Percentiles rank a stretch among this genome's conserved stretches.
Conservation (phyloP, 2,888 invertebrate genomes). For the Aporophyla nigra region DNA sequence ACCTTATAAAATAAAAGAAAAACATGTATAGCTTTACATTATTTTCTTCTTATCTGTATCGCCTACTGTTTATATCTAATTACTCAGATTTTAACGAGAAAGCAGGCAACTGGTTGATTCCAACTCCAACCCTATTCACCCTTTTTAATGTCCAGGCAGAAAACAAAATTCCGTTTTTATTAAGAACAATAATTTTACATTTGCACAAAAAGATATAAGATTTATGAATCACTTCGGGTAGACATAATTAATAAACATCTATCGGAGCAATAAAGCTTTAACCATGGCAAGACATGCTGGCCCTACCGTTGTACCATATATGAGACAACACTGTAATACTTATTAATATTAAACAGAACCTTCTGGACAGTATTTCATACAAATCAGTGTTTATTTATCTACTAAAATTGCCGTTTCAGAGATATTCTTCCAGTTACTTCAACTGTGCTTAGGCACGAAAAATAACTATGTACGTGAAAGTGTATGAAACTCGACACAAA, state of each 20-base stretch:
- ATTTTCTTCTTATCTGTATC: background rate
- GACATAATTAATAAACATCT: slow-evolving; percentile 84
- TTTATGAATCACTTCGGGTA: slow-evolving; percentile 77
- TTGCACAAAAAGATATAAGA: slow-evolving; percentile 73
- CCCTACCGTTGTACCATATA: slow-evolving; percentile 66
- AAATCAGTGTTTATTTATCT: slow-evolving; percentile 27
- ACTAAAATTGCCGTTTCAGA: background rate
- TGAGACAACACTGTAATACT: slow-evolving; percentile 54
- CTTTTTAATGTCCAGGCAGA: slow-evolving; percentile 44
- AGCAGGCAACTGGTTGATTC: background rate
- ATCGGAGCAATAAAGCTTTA: slow-evolving; percentile 82
- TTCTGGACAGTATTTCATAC: slow-evolving; percentile 41
- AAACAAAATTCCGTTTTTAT: slow-evolving; percentile 61
- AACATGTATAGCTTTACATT: background rate
- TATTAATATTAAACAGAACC: slow-evolving; percentile 52
- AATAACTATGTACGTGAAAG: slow-evolving; percentile 14
- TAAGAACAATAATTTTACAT: slow-evolving; percentile 70
- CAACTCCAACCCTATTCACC: slow-evolving; percentile 13
- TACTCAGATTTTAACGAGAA: slow-evolving; percentile 1
- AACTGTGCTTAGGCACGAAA: background rate
- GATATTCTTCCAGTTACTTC: slow-evolving; percentile 1
- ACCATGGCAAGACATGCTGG: slow-evolving; percentile 75
- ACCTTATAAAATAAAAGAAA: background rate
- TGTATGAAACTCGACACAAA: slow-evolving; percentile 27
- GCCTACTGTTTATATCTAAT: background rate